phyloP scores from a whole-genome alignment of 2,113 vertebrate species.

The Procavia capensis region DNA sequence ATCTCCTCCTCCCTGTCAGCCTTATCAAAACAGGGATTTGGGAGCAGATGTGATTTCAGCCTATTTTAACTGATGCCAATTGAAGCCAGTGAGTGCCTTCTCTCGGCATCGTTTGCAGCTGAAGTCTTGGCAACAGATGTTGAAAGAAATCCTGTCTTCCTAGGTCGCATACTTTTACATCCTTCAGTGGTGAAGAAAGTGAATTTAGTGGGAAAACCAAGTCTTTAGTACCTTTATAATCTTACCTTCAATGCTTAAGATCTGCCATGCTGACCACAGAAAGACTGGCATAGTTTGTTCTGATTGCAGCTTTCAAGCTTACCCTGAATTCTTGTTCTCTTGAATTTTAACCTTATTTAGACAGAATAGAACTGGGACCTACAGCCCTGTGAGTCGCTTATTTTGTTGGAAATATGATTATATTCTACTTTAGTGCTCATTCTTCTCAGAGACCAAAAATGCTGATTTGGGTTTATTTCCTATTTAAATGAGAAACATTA shows the following conservation, averaged over 20 bases:
- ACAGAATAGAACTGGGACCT: neutral
- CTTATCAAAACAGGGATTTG: neutral
- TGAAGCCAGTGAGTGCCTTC: neutral
- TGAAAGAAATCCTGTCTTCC: neutral
- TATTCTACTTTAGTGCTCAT: neutral
- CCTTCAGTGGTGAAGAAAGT: neutral
- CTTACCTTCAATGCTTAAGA: neutral
- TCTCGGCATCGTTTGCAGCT: neutral
- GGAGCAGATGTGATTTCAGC: neutral
- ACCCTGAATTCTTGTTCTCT: neutral
- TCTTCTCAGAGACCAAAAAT: neutral
- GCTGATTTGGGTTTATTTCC: neutral
- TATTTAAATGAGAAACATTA: conserved; percentile 38
- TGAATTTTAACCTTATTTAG: conserved; percentile 30
- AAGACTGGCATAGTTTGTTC: neutral
- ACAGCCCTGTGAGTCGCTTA: neutral
- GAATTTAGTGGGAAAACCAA: neutral
- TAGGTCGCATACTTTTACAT: neutral
- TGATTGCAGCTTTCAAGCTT: neutral
- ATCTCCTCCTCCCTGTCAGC: neutral
- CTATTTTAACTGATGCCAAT: neutral
- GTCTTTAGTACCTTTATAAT: neutral
- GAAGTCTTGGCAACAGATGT: neutral
- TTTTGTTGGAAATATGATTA: neutral
- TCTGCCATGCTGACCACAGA: neutral